Percentiles rank a stretch among this genome's conserved stretches.
These are phyloP conservation scores for Phengaris alcon DNA, from an alignment of 2,888 invertebrate genomes.

Conservation along the genomic window DNA sequence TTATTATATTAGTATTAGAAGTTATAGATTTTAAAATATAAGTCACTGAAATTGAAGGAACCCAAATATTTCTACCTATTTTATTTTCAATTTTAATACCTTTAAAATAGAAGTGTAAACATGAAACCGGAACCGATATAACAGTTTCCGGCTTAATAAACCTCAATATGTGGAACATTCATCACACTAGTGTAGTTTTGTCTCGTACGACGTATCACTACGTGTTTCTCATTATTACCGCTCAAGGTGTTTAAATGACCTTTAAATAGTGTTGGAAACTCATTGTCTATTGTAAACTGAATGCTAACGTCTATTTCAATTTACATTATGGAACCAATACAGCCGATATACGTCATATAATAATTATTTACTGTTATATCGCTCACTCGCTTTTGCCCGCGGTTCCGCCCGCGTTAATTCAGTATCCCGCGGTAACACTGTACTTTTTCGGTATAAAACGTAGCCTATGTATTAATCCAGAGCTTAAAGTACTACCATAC, in stretches of 20 bases:
- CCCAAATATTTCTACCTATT: neutral
- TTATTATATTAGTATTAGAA: no score
- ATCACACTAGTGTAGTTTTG: neutral
- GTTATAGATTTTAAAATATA: no score
- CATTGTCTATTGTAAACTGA: slow-evolving; percentile 11
- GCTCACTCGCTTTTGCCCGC: no score
- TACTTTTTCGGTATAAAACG: no score
- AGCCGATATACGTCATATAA: no score
- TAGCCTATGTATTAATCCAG: no score
- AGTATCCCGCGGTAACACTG: no score
- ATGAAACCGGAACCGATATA: neutral
- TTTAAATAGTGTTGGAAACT: slow-evolving; percentile 3
- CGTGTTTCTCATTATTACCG: neutral
- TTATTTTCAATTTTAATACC: neutral
- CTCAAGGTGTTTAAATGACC: slow-evolving; percentile 16
- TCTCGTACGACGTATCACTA: neutral
- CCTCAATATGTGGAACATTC: neutral
- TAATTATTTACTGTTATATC: neutral
- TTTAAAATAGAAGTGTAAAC: neutral
- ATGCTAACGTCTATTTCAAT: neutral
- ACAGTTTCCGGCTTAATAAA: neutral
- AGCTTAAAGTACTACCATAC: no score
- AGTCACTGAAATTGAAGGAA: no score
- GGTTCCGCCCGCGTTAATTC: no score
- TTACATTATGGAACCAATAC: no score